A percentile compares a stretch with the other conserved stretches of the same genome.
Evolutionary conservation across 2,113 vertebrate species (phyloP).

Genomic region (Dunckerocampus dactyliophorus): DNA sequence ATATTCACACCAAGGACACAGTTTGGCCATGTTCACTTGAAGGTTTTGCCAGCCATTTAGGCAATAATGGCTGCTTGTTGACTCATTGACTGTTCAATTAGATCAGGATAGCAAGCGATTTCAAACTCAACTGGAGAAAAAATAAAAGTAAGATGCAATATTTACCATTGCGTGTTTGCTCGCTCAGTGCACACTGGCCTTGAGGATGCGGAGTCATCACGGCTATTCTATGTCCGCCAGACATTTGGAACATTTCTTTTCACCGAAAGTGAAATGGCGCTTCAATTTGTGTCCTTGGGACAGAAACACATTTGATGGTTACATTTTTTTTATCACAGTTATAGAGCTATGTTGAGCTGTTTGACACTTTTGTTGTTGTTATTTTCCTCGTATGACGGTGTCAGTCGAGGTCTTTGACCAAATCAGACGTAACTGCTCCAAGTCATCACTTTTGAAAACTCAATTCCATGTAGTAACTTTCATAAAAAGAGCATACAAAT

Average conservation of each 20-base stretch:
- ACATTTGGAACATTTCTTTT: slow-evolving; percentile 12
- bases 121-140: background rate
- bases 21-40: no score
- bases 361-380: background rate
- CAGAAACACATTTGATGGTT: slow-evolving; percentile 7
- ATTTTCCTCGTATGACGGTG: background rate
- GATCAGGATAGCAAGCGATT: background rate
- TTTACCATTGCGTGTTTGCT: background rate
- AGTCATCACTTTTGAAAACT: no score
- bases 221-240: background rate
- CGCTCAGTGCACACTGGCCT: background rate
- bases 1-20: no score
- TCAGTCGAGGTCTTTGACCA: background rate
- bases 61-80: no score
- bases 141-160: background rate
- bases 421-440: background rate
- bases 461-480: no score
- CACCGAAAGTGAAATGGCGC: background rate
- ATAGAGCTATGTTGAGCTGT: background rate
- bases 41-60: no score
- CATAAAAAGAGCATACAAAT: no score
- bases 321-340: no score
- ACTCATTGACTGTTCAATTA: no score
- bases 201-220: background rate
- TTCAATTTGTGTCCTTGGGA: slow-evolving; percentile 8